phyloP scores from a whole-genome alignment of 2,113 vertebrate genomes.

The Thunnus maccoyii region DNA sequence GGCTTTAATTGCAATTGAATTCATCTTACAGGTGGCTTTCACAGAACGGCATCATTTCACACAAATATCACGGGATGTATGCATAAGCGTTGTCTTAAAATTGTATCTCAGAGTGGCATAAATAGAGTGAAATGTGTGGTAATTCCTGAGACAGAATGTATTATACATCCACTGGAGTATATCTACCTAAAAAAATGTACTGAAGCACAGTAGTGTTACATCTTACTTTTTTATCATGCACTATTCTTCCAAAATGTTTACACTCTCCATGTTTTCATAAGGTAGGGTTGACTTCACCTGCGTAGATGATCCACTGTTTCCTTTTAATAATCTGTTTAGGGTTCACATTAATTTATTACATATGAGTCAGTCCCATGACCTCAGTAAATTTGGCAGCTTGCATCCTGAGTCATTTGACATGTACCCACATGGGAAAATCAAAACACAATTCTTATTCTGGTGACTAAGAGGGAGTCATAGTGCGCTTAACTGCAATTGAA shows the following conservation, averaged over 20 bases:
- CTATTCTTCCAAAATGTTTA: not conserved
- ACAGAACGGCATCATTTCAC: slow-evolving; percentile 20
- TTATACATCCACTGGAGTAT: slow-evolving; percentile 22
- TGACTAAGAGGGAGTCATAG: not conserved
- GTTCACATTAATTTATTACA: too few relatives aligned
- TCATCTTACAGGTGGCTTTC: slow-evolving; percentile 40
- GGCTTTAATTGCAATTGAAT: slow-evolving; percentile 42
- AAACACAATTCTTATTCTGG: slow-evolving; percentile 13
- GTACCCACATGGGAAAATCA: not conserved
- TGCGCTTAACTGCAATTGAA: slow-evolving; percentile 4
- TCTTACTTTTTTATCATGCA: not conserved
- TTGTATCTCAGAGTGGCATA: slow-evolving; percentile 15
- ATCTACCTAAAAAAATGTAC: not conserved
- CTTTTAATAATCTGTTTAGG: not conserved
- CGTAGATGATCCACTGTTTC: not conserved
- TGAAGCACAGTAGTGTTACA: not conserved
- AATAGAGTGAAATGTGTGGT: slow-evolving; percentile 4
- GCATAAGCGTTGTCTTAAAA: not conserved
- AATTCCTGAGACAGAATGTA: slow-evolving; percentile 12
- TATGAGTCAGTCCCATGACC: too few relatives aligned
- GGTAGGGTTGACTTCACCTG: not conserved
- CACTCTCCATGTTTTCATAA: not conserved
- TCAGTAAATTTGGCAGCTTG: too few relatives aligned
- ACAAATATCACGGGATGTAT: slow-evolving; percentile 15
- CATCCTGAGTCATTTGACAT: slow-evolving; percentile 4